Evolutionary conservation across 2,113 vertebrate species (phyloP).

Genomic region (Vombatus ursinus): DNA sequence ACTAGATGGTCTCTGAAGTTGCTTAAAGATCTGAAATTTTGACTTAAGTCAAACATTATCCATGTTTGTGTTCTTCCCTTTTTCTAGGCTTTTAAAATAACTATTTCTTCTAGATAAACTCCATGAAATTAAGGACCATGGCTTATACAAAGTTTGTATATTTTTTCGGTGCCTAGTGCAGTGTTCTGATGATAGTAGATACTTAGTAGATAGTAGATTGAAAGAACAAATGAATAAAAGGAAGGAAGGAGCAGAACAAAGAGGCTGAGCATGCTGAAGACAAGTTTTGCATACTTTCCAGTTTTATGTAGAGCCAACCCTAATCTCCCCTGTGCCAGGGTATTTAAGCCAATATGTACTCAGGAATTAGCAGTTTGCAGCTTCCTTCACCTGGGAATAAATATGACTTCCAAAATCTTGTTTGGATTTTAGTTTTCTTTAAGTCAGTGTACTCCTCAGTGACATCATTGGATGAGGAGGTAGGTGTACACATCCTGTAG

Average conservation of each 20-base stretch:
- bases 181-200: background rate
- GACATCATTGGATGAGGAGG: background rate
- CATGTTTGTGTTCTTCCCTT: no score
- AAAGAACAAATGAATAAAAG: background rate
- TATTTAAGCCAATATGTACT: background rate
- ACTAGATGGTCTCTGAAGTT: no score
- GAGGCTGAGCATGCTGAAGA: background rate
- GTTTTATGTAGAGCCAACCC: background rate
- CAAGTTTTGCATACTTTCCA: background rate
- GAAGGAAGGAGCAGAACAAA: background rate
- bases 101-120: no score
- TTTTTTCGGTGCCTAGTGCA: background rate
- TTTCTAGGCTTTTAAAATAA: no score
- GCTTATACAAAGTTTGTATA: background rate
- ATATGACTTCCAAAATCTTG: background rate
- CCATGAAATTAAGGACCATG: background rate
- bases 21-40: no score
- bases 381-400: background rate
- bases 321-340: background rate
- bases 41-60: no score
- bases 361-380: background rate
- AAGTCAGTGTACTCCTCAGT: background rate
- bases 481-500: conserved; percentile 8
- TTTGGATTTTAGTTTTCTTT: conserved; percentile 19
- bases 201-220: background rate